Conservation (phyloP, 2,113 vertebrate species). For the Columba janthina region DNA sequence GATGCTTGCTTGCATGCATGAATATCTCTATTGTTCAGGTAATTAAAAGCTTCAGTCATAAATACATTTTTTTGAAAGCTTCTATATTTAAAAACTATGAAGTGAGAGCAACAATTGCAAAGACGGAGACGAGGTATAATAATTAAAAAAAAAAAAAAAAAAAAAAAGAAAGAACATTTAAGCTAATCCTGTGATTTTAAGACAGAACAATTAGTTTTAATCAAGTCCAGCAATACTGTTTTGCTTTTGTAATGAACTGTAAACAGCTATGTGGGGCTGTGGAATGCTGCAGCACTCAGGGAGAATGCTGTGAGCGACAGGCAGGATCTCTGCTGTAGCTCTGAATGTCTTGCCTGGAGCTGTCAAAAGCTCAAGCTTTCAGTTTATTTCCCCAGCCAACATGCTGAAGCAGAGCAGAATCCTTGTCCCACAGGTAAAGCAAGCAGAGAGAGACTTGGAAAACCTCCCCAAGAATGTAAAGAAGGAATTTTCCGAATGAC, state of each 20-base stretch:
- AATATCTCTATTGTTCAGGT: background rate
- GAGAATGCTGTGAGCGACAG: background rate
- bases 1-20: background rate
- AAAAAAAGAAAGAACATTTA: background rate
- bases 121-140: background rate
- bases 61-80: background rate
- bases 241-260: background rate
- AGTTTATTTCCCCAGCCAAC: background rate
- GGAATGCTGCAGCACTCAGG: background rate
- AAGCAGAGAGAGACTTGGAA: background rate
- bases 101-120: background rate
- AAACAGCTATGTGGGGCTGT: background rate
- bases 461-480: background rate
- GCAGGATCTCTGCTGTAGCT: background rate
- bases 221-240: background rate
- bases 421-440: background rate
- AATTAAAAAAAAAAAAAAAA: too few relatives aligned
- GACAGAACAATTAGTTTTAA: background rate
- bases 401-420: background rate
- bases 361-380: background rate
- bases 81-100: background rate
- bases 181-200: background rate
- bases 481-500: background rate
- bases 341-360: background rate
- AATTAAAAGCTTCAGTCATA: background rate